Base-by-base conservation (phyloP, 1,140 invertebrate genomes). In the Drosophila pachea region DNA sequence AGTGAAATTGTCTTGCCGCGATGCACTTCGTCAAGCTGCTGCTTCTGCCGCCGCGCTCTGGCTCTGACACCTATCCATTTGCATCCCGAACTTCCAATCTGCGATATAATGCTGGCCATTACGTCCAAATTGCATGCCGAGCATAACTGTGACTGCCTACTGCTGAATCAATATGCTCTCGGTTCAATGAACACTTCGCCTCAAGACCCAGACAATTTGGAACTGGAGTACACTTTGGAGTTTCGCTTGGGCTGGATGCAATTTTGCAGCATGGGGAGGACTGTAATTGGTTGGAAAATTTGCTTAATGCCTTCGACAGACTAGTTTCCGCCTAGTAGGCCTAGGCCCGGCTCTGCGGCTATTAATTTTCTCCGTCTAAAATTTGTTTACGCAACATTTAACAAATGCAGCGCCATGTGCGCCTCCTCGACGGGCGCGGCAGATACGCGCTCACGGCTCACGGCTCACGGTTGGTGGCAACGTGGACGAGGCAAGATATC, bases 221-320 rank as follows among this genome's bases (percentile, higher is more conserved):
- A 22, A 22, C 22, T 22, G 22, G 22, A 22, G 22, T 1, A 22
- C 22, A 22, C 8, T 47, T 29, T n/a, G 29, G 29, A 31, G 0
- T 14, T 43, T 50, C 36, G 0, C 7, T 43, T 50, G 22, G 12
- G 16, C 7, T 22, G 9, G 4, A 14, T 29, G n/a, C 31, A 42
- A 50, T 68, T 68, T 68, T 68, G 22, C n/a, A 38, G 59, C 42
- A 58, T 67, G 67, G 45, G 59, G 31, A 65, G 68, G 11, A n/a
- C 38, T 84, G 73, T 67, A 83, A 83, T 83, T 79, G 79, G 73
- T 74, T 75, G 81, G 79, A 86, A 79, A 86, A 78, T 74, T 69
- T 33, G 14, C 43, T 29, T 73, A 60, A 60, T 56, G 49, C 69
- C 73, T 68, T 65, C 45, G 58, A 40, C 72, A 63, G 45, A 73